Evolutionary conservation across 2,888 invertebrate species (phyloP).

Genomic region (Zele albiditarsus): DNA sequence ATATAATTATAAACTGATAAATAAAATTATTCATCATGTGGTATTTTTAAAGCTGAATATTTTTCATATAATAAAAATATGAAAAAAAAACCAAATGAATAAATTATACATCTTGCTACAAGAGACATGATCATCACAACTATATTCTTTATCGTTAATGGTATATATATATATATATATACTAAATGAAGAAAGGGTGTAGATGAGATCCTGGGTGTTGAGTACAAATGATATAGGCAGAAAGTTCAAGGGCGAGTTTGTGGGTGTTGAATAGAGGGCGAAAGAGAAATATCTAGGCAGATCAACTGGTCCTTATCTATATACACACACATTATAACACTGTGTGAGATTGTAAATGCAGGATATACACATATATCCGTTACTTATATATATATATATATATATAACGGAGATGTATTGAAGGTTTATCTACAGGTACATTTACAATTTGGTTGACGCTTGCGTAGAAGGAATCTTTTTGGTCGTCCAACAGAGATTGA

Average conservation of each 20-base stretch:
- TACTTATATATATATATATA: conserved; percentile 1
- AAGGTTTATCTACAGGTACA: conserved; percentile 36
- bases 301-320: conserved; percentile 49
- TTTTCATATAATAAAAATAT: too few relatives aligned
- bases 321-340: conserved; percentile 24
- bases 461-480: conserved; percentile 43
- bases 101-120: neutral
- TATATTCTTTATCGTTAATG: neutral
- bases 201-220: neutral
- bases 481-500: conserved; percentile 25
- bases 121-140: neutral
- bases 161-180: conserved; percentile 7
- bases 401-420: conserved; percentile 32
- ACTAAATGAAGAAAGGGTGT: neutral
- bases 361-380: neutral
- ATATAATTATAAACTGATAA: too few relatives aligned
- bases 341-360: conserved; percentile 27
- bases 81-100: neutral
- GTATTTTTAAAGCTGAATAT: too few relatives aligned
- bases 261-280: conserved; percentile 37
- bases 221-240: conserved; percentile 22
- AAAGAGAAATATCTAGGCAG: conserved; percentile 38
- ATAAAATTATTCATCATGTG: too few relatives aligned
- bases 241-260: conserved; percentile 51
- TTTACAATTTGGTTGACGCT: conserved; percentile 43